These are phyloP conservation scores for Trichomalopsis sarcophagae DNA, from an alignment of 1,140 invertebrate genomes.

Conservation along the genomic window DNA sequence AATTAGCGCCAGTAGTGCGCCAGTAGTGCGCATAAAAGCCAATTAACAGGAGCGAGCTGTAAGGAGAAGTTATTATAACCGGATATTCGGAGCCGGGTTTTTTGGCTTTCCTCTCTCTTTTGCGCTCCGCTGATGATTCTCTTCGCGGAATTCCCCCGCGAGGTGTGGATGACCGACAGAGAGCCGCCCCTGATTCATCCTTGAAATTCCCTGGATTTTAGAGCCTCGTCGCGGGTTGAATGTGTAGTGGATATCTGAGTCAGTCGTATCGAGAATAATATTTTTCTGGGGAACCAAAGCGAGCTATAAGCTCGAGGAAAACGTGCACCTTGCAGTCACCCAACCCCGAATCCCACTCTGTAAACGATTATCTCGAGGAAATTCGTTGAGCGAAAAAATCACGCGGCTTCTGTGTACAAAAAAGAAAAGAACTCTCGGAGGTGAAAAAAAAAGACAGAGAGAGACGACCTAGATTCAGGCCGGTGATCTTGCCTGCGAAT, in stretches of 20 bases:
- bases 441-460: slow-evolving; percentile 20
- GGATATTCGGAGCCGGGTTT: background rate
- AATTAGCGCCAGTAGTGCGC: slow-evolving; percentile 9
- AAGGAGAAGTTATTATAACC: slow-evolving; percentile 17
- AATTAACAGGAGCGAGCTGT: slow-evolving; percentile 23
- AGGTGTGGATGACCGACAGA: slow-evolving; percentile 1
- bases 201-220: slow-evolving; percentile 19
- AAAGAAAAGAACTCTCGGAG: background rate
- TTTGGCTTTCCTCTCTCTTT: background rate
- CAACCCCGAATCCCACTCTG: background rate
- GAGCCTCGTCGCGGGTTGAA: background rate
- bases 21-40: slow-evolving; percentile 38
- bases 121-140: background rate
- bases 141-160: slow-evolving; percentile 13
- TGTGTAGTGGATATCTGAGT: background rate
- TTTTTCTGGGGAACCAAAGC: too few species aligned
- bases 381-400: slow-evolving; percentile 22
- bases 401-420: background rate
- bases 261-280: too few species aligned
- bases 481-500: slow-evolving; percentile 49
- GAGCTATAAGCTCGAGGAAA: too few species aligned
- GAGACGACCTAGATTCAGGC: slow-evolving; percentile 52
- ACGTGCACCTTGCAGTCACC: background rate
- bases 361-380: slow-evolving; percentile 8
- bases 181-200: slow-evolving; percentile 4